phyloP scores from a whole-genome alignment of 1,140 invertebrate genomes.

The Homalodisca vitripennis region DNA sequence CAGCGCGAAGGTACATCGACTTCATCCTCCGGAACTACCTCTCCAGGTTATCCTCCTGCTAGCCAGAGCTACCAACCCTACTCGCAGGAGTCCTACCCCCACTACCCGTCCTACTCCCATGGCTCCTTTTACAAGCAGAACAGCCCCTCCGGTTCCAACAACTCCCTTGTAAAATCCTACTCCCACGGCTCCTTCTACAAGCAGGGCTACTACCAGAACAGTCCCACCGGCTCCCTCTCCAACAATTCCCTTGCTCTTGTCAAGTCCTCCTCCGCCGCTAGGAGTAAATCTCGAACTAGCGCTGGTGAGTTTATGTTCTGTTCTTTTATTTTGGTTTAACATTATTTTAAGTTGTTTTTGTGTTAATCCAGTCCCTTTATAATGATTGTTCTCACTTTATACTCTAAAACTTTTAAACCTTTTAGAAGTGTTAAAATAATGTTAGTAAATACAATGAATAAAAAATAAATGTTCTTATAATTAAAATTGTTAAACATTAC shows the following conservation, averaged over 20 bases:
- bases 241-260: slow-evolving; percentile 34
- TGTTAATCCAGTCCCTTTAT: background rate
- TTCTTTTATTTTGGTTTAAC: background rate
- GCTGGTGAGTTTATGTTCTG: slow-evolving; percentile 39
- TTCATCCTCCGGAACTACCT: slow-evolving; percentile 36
- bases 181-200: slow-evolving; percentile 29
- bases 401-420: too few relatives aligned
- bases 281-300: slow-evolving; percentile 42
- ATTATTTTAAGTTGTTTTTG: slow-evolving; percentile 19
- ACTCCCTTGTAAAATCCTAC: slow-evolving; percentile 36
- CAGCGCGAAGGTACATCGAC: slow-evolving; percentile 42
- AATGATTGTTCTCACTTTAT: too few relatives aligned
- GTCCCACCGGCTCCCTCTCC: slow-evolving; percentile 8
- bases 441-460: too few relatives aligned
- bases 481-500: too few relatives aligned
- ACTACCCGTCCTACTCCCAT: slow-evolving; percentile 33
- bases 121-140: slow-evolving; percentile 28
- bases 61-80: slow-evolving; percentile 30
- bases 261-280: slow-evolving; percentile 36
- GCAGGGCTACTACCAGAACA: slow-evolving; percentile 26
- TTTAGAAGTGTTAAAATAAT: too few relatives aligned
- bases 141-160: slow-evolving; percentile 22
- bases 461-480: too few relatives aligned
- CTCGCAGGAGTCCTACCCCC: slow-evolving; percentile 3
- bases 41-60: slow-evolving; percentile 28